Base-by-base conservation (phyloP, 2,113 vertebrate genomes). In the Mormoops blainvillei region DNA sequence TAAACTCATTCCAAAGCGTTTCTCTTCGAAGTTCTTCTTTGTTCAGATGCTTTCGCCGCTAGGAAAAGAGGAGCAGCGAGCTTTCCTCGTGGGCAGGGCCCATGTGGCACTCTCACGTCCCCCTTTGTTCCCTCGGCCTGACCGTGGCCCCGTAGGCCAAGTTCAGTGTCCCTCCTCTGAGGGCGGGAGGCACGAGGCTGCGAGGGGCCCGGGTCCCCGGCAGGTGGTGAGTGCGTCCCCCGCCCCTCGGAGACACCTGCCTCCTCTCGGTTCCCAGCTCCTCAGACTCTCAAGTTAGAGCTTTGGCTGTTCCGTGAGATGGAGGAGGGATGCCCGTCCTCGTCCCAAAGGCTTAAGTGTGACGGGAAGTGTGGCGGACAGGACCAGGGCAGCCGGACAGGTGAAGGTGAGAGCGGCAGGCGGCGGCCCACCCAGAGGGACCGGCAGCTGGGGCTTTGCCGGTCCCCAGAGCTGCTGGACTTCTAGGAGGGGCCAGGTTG, bases 1-100 rank as follows among this genome's bases (percentile, higher is more conserved):
- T 96, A 97, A 98, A 97, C 90, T 97, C 2, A 22, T 80, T 89
- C 63, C 92, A 24, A 93, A 61, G 83, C 83, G 71, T 94, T 97
- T 95, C 82, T 97, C 83, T 94, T 77, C 36, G 84, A 54, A 68
- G 41, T 94, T n/a, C 70, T 96, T 96, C 89, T 86, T 73, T 81
- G 86, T 97, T 96, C 94, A 80, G 63, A 96, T 83, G 28, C 19
- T 58, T 90, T 74, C 58, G 56, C 70, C 16, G 10, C 9, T 19
- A 65, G 70, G 76, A 67, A 95, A 73, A 41, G 0, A 1, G 28
- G 15, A 82, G 22, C 11, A 12, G 48, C 58, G 28, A 74, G 26
- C 78, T 96, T 96, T 77, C 68, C 70, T 97, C 71, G 4, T 0
- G 33, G 19, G 15, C 38, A 76, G 61, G 58, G 12, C 16, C 38